Percentiles rank a stretch among this genome's conserved stretches.
Conservation (phyloP, 2,797 vertebrate species). For the Xyrichtys novacula region DNA sequence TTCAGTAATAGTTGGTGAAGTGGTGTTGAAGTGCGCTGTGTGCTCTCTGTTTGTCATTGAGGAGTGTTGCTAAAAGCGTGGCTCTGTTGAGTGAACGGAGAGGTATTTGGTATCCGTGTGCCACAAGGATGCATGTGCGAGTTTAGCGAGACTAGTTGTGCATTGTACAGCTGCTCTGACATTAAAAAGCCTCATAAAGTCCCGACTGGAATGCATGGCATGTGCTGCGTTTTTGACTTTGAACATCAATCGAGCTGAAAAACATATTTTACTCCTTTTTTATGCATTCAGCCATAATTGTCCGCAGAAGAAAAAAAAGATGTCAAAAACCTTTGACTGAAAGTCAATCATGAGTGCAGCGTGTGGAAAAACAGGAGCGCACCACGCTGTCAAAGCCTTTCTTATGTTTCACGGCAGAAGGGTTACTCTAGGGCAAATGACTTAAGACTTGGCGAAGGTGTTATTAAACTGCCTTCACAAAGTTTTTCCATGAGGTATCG, state of each 20-base stretch:
- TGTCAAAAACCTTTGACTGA: constrained; percentile 22
- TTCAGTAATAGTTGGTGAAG: background rate
- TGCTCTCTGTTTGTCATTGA: background rate
- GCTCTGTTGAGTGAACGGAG: constrained; percentile 5
- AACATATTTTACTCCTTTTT: too few relatives aligned
- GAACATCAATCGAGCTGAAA: background rate
- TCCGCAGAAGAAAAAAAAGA: constrained; percentile 8
- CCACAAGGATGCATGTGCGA: background rate
- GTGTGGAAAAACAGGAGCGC: constrained; percentile 30
- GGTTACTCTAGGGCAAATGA: constrained; percentile 73
- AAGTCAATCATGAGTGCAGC: constrained; percentile 3
- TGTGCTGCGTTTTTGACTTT: background rate
- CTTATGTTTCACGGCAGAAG: constrained; percentile 40
- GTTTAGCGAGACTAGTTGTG: background rate
- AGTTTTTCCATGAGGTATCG: constrained; percentile 27
- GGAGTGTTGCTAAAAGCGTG: background rate
- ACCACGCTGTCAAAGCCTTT: constrained; percentile 57
- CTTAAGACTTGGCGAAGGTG: constrained; percentile 23
- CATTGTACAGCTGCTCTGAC: background rate
- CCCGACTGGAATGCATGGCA: background rate
- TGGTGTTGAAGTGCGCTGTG: background rate
- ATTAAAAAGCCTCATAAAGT: background rate
- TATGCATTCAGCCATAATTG: background rate
- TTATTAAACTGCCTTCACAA: constrained; percentile 35
- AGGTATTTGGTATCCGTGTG: background rate